phyloP scores from a whole-genome alignment of 2,113 vertebrate genomes.

The Pterophyllum scalare region DNA sequence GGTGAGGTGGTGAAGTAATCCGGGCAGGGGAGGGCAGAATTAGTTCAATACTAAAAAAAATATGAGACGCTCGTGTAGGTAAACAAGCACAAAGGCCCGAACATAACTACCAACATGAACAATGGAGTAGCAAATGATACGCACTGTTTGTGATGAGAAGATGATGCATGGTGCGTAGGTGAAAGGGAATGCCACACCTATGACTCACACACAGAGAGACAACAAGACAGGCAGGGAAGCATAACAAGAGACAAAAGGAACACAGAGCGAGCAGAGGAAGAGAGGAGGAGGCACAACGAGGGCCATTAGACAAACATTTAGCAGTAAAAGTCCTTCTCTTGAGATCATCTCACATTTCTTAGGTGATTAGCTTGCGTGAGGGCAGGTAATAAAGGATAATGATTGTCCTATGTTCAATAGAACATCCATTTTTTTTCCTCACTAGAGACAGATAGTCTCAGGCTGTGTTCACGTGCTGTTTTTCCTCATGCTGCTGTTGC shows the following conservation, averaged over 20 bases:
- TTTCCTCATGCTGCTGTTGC: no score
- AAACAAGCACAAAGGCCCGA: accelerated
- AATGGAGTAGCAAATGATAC: neutral
- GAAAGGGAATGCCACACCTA: neutral
- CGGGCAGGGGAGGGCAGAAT: neutral
- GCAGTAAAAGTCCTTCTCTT: neutral
- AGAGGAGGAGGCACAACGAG: neutral
- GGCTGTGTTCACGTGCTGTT: neutral
- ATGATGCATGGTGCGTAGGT: neutral
- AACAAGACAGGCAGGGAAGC: neutral
- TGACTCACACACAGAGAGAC: neutral
- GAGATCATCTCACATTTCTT: neutral
- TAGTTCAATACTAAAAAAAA: neutral
- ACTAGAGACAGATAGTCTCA: neutral
- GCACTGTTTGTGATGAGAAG: neutral
- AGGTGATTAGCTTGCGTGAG: neutral
- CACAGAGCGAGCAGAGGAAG: neutral
- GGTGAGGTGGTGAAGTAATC: neutral
- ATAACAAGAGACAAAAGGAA: neutral
- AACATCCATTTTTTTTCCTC: neutral
- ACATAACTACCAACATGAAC: neutral
- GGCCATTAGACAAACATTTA: neutral
- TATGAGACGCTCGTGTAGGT: neutral
- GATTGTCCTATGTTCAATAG: neutral
- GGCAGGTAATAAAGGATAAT: neutral